Percentiles rank a stretch among this genome's conserved stretches.
Conservation (phyloP, 2,888 invertebrate genomes). For the Drosophila pegasa region DNA sequence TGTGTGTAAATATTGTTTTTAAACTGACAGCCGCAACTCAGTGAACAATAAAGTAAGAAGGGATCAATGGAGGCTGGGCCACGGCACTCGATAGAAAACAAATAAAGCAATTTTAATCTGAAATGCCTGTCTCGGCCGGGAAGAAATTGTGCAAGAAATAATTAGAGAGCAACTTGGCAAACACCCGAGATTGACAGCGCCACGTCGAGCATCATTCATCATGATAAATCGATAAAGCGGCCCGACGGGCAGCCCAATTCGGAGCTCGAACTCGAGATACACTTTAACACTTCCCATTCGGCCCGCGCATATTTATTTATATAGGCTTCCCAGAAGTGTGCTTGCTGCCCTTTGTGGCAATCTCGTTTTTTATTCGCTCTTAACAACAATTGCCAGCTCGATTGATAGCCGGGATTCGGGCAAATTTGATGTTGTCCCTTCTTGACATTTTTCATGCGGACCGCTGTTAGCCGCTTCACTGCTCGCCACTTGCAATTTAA, state of each 20-base stretch:
- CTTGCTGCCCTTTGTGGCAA: constrained; percentile 22
- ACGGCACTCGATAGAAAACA: constrained; percentile 2
- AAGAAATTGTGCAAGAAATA: constrained; percentile 37
- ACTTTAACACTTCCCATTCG: constrained; percentile 12
- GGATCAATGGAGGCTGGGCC: constrained; percentile 44
- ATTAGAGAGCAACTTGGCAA: constrained; percentile 45
- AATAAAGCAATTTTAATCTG: constrained; percentile 18
- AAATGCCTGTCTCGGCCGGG: constrained; percentile 12
- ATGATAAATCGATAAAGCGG: constrained; percentile 45
- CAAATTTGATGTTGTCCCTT: constrained; percentile 18
- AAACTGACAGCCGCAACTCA: constrained; percentile 72
- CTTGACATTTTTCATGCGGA: constrained; percentile 51
- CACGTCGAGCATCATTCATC: constrained; percentile 39
- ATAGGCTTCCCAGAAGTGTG: constrained; percentile 12
- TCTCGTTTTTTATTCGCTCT: background rate
- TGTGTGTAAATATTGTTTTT: constrained; percentile 71
- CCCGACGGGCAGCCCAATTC: background rate
- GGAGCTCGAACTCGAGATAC: background rate
- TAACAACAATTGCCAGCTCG: constrained; percentile 51
- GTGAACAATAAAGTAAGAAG: constrained; percentile 66
- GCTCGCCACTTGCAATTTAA: constrained; percentile 58
- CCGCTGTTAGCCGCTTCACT: constrained; percentile 20
- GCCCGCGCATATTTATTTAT: background rate
- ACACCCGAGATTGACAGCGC: constrained; percentile 47
- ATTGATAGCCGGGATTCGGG: constrained; percentile 57